Base-by-base conservation (phyloP, 2,113 vertebrate genomes). In the Pseudopodoces humilis region DNA sequence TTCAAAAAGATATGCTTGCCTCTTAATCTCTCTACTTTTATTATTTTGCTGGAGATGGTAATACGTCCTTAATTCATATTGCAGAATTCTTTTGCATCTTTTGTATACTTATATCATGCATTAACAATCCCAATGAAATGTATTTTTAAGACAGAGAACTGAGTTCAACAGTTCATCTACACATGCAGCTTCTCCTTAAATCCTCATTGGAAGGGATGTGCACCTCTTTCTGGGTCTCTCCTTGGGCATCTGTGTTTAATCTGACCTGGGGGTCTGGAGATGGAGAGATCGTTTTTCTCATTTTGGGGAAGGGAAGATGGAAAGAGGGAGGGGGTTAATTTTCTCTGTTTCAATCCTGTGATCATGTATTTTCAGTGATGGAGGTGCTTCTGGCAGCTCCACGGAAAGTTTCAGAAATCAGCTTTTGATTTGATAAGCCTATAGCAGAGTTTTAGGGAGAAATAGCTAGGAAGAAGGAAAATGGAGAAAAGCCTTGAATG, bases 1-100 rank as follows among this genome's bases (percentile, higher is more conserved):
- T 98, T 98, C 97, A 28, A 81, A 96, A 98, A 97, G 94, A 97
- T 97, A 97, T 87, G 75, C 96, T 98, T 96, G 89, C 91, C 91
- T 97, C 96, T 97, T 98, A 97, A 98, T 98, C 97, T 96, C 95
- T 96, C 96, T 90, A 56, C 93, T 93, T 97, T 96, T 97, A 98
- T 97, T 97, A 97, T 98, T 97, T 97, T 97, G 70, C 80, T 93
- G 44, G 91, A 91, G 94, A 96, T 95, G 82, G 76, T 95, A 96
- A 88, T 95, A 88, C 14, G 41, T 88, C 96, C 88, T 96, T 98
- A 97, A 98, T 98, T 98, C 94, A 87, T 95, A 96, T 97, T 97
- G 96, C 95, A 95, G 88, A 96, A 96, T 90, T 88, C 90, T 91
- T 55, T 91, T 96, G 74, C 90, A 44, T 95, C 89, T 93, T 98